These are phyloP conservation scores for Trissolcus japonicus DNA, from an alignment of 2,888 invertebrate species.

Conservation along the genomic window DNA sequence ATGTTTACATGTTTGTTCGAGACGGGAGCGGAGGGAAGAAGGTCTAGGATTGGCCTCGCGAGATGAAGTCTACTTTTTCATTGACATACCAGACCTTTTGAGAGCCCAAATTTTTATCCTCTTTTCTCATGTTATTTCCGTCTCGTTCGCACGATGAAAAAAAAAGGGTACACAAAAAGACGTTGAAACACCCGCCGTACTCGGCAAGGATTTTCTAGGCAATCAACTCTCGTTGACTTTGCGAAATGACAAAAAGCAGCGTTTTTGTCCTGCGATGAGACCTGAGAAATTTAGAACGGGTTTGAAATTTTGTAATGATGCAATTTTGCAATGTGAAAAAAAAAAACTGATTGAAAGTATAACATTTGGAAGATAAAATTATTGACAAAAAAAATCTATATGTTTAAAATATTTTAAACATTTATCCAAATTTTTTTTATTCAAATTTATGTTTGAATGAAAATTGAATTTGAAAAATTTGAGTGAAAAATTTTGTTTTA, in stretches of 20 bases:
- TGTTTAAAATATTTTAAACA: no score
- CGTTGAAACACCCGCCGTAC: conserved; percentile 17
- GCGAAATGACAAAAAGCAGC: conserved; percentile 39
- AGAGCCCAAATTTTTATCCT: conserved; percentile 39
- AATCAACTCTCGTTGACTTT: conserved; percentile 49
- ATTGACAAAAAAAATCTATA: no score
- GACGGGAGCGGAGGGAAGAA: conserved; percentile 56
- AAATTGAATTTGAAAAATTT: no score
- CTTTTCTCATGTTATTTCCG: conserved; percentile 14
- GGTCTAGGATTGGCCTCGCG: conserved; percentile 48
- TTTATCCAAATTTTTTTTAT: no score
- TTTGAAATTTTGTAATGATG: no score
- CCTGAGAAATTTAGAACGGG: no score
- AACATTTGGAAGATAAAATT: no score
- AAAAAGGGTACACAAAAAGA: conserved; percentile 5
- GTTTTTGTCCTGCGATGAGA: conserved; percentile 12
- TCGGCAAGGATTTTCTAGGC: conserved; percentile 43
- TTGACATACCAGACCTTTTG: conserved; percentile 48
- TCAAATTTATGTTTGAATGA: no score
- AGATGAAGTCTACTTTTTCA: conserved; percentile 56
- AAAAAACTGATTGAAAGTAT: no score
- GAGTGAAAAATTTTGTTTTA: no score
- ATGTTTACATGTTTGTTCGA: conserved; percentile 64
- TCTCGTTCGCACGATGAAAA: conserved; percentile 30
- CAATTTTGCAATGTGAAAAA: no score